Evolutionary conservation across 2,113 vertebrate genomes (phyloP).

Genomic region (Pomatostomus ruficeps): DNA sequence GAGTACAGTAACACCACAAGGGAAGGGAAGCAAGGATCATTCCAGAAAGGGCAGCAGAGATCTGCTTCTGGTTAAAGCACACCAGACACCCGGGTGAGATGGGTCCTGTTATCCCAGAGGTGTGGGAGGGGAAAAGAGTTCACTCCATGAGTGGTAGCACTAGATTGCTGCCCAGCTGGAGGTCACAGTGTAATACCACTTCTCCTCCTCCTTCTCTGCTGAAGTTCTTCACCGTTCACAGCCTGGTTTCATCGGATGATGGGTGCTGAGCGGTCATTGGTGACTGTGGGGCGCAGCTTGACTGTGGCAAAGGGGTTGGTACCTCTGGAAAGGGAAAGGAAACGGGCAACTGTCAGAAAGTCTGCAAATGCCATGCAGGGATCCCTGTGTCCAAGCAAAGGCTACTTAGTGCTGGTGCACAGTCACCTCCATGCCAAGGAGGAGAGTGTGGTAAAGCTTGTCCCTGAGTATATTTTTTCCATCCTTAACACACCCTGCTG

Average conservation of each 20-base stretch:
- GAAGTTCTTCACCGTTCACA: fast-evolving
- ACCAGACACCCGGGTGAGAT: neutral
- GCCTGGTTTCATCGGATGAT: neutral
- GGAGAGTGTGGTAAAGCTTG: neutral
- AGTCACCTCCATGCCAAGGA: neutral
- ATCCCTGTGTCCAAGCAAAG: neutral
- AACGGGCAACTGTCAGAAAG: neutral
- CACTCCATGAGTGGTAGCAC: neutral
- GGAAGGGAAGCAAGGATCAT: neutral
- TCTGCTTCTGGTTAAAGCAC: neutral
- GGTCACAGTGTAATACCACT: neutral
- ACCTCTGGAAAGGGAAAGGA: conserved; percentile 69
- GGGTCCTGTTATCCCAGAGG: neutral
- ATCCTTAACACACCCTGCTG: neutral
- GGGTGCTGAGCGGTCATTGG: conserved; percentile 81
- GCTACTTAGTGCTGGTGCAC: neutral
- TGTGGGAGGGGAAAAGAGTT: neutral
- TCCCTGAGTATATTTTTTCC: neutral
- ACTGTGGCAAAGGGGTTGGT: conserved; percentile 87
- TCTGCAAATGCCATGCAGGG: neutral
- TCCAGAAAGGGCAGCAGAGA: neutral
- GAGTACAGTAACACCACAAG: neutral
- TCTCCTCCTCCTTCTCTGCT: neutral
- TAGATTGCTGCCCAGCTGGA: neutral
- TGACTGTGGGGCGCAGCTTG: conserved; percentile 81